Evolutionary conservation across 2,113 vertebrate genomes (phyloP).

Genomic region (Geococcyx californianus): DNA sequence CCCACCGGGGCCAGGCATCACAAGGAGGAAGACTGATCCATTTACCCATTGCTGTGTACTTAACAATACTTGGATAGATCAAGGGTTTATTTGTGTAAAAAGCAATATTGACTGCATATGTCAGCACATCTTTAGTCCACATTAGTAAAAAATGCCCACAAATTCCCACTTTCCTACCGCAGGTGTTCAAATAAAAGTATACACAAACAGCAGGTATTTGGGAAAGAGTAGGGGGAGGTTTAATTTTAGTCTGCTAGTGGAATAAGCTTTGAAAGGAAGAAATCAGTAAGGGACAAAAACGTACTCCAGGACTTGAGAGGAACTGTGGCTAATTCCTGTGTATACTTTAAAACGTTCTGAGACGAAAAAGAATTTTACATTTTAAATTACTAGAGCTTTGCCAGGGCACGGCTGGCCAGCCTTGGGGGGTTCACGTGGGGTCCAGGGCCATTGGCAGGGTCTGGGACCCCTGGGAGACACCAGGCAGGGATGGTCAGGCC

Average conservation of each 20-base stretch:
- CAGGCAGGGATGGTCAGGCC: background rate
- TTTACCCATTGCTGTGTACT: background rate
- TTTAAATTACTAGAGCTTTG: background rate
- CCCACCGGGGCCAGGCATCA: rapidly evolving
- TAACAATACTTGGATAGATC: background rate
- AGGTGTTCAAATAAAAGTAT: background rate
- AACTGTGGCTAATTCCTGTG: background rate
- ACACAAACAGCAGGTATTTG: background rate
- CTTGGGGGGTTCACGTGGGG: background rate
- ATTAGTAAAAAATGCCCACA: background rate
- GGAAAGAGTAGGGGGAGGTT: background rate
- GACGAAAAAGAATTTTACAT: background rate
- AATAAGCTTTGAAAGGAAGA: background rate
- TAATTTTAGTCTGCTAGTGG: background rate
- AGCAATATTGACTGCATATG: background rate
- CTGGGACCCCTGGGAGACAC: background rate
- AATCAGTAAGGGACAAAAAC: background rate
- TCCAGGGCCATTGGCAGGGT: no score
- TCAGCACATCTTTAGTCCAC: background rate
- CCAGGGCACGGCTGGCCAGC: background rate
- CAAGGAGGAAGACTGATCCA: background rate
- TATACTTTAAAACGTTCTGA: background rate
- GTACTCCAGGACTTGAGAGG: background rate
- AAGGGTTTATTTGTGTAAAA: background rate
- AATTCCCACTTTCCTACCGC: background rate